These are phyloP conservation scores for Lasius fuliginosus DNA, from an alignment of 2,888 invertebrate genomes.

Conservation along the genomic window DNA sequence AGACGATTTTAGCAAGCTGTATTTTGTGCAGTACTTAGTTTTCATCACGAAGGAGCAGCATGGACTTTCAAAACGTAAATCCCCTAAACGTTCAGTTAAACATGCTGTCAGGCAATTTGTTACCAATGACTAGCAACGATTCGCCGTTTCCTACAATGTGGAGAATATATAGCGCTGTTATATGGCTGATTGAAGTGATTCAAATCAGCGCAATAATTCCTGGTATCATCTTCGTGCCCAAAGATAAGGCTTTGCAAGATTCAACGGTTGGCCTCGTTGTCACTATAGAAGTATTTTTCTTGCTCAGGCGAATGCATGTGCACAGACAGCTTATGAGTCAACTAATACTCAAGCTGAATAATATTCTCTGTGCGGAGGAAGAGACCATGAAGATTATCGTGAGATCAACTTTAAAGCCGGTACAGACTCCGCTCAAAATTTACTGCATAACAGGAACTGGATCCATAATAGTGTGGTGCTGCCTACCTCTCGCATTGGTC, in stretches of 20 bases:
- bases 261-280: slow-evolving; percentile 64
- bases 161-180: slow-evolving; percentile 58
- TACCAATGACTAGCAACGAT: slow-evolving; percentile 64
- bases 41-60: slow-evolving; percentile 11
- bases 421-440: slow-evolving; percentile 66
- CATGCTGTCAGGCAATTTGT: slow-evolving; percentile 70
- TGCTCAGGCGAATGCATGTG: slow-evolving; percentile 65
- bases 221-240: slow-evolving; percentile 60
- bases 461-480: slow-evolving; percentile 63
- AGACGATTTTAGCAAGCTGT: not conserved
- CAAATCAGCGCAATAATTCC: slow-evolving; percentile 39
- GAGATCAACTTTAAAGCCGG: slow-evolving; percentile 53
- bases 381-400: slow-evolving; percentile 46
- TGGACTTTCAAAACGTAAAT: slow-evolving; percentile 71
- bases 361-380: slow-evolving; percentile 51
- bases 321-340: slow-evolving; percentile 56
- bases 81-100: slow-evolving; percentile 68
- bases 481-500: slow-evolving; percentile 52
- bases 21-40: not conserved
- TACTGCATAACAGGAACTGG: slow-evolving; percentile 60
- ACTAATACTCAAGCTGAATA: slow-evolving; percentile 68
- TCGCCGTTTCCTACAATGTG: slow-evolving; percentile 3
- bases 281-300: slow-evolving; percentile 60
- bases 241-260: slow-evolving; percentile 61
- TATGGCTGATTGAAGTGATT: slow-evolving; percentile 60